phyloP scores from a whole-genome alignment of 2,888 invertebrate species.

The Chymomyza caudatula region DNA sequence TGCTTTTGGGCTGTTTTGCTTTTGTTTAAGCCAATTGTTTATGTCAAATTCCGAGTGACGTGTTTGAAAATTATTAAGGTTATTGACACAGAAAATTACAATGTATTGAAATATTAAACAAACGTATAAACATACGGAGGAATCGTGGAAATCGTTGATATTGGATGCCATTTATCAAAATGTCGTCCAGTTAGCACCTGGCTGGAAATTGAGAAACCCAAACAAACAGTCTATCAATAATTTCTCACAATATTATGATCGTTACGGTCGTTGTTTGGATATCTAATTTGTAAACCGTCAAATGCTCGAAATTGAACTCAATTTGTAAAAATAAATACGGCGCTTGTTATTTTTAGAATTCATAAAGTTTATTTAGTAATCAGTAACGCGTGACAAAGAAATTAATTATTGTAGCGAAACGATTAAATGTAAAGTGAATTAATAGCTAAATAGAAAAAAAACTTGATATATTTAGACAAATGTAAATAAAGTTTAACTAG shows the following conservation, averaged over 20 bases:
- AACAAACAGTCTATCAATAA: neutral
- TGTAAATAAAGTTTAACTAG: neutral
- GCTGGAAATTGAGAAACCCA: neutral
- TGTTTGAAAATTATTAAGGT: constrained; percentile 20
- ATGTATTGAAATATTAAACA: constrained; percentile 11
- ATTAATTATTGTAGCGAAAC: neutral
- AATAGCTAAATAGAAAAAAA: no score
- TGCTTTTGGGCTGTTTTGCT: constrained; percentile 41
- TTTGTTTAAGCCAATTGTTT: constrained; percentile 11
- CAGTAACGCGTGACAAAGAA: neutral
- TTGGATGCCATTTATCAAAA: neutral
- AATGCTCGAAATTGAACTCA: neutral
- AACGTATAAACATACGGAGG: constrained; percentile 39
- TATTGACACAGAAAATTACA: constrained; percentile 46
- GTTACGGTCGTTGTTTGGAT: neutral
- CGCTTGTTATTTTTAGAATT: neutral
- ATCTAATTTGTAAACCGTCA: neutral
- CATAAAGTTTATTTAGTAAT: neutral
- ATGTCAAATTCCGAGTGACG: constrained; percentile 27
- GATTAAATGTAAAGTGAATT: no score
- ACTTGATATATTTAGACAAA: no score
- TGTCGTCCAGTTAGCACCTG: neutral
- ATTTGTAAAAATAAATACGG: neutral
- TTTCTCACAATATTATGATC: neutral
- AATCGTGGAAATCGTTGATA: neutral